phyloP scores from a whole-genome alignment of 2,888 invertebrate species.

The Phaonia tiefii region DNA sequence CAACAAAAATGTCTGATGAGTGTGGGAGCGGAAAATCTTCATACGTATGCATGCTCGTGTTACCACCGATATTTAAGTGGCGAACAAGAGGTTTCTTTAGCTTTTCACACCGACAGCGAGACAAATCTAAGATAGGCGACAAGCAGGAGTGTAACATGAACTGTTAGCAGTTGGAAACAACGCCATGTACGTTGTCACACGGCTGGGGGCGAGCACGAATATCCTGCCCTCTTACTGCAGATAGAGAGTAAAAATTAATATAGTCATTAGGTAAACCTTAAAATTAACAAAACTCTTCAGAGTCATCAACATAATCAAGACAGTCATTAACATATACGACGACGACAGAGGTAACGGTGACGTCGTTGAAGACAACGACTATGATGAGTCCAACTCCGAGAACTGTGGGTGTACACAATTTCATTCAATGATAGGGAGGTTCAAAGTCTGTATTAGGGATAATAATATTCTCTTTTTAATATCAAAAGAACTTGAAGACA shows the following conservation, averaged over 20 bases:
- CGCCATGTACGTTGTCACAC: too few species aligned
- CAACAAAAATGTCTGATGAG: constrained; percentile 5
- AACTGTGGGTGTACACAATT: constrained; percentile 7
- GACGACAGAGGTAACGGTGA: background rate
- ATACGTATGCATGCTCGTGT: constrained; percentile 15
- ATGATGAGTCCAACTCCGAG: background rate
- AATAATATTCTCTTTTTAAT: background rate
- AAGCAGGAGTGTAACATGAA: background rate
- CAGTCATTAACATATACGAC: constrained; percentile 63
- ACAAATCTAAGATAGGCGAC: constrained; percentile 6
- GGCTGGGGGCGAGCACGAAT: background rate
- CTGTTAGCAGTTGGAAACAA: constrained; percentile 16
- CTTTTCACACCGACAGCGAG: background rate
- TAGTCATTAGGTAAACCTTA: constrained; percentile 67
- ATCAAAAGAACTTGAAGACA: constrained; percentile 4
- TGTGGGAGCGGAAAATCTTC: constrained; percentile 10
- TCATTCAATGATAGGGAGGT: too few species aligned
- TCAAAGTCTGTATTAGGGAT: background rate
- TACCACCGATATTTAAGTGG: constrained; percentile 41
- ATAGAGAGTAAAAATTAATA: constrained; percentile 58
- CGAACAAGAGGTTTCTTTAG: constrained; percentile 25
- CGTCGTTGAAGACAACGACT: background rate
- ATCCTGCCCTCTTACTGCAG: background rate
- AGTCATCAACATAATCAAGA: constrained; percentile 67
- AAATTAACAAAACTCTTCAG: constrained; percentile 65